These are phyloP conservation scores for Catharus bicknelli DNA, from an alignment of 2,113 vertebrate species.

Conservation along the genomic window DNA sequence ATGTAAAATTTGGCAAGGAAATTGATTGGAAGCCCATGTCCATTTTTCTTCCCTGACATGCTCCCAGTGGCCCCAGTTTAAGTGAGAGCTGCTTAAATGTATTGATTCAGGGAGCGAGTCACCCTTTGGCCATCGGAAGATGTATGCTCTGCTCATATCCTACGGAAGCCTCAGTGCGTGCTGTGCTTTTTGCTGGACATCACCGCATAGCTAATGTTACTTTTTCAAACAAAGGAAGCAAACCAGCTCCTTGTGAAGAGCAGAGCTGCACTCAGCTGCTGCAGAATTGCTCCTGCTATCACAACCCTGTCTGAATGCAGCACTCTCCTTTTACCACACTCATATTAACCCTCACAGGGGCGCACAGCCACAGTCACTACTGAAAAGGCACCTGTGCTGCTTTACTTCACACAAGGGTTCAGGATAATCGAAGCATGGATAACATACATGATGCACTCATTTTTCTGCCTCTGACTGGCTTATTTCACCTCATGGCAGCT, in stretches of 20 bases:
- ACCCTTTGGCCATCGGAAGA: neutral
- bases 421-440: neutral
- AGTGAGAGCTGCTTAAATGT: neutral
- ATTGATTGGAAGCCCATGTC: neutral
- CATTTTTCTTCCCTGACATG: neutral
- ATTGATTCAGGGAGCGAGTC: neutral
- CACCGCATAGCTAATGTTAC: neutral
- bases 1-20: neutral
- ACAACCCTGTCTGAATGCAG: neutral
- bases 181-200: neutral
- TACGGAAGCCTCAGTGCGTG: neutral
- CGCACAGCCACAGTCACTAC: neutral
- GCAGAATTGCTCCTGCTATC: neutral
- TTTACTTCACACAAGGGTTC: neutral
- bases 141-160: rapidly evolving
- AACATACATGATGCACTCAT: neutral
- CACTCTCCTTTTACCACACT: neutral
- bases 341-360: neutral
- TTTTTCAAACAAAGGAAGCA: neutral
- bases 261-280: neutral
- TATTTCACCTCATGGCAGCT: neutral
- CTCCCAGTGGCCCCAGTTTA: neutral
- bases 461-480: slow-evolving; percentile 2
- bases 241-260: neutral
- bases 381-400: neutral